Percentiles rank a stretch among this genome's conserved stretches.
Conservation (phyloP, 2,888 invertebrate species). For the Ochropacha duplaris region DNA sequence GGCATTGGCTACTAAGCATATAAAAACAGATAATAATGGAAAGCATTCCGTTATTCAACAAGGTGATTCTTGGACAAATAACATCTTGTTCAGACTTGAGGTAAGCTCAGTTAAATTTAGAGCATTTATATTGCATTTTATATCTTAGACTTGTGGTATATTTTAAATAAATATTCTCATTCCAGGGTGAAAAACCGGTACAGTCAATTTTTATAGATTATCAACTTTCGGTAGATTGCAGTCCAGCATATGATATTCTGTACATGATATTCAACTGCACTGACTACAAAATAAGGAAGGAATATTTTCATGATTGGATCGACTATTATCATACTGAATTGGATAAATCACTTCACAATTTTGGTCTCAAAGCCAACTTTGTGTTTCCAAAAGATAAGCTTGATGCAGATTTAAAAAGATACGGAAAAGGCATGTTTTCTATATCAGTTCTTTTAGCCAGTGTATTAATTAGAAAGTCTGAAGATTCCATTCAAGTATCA, state of each 20-base stretch:
- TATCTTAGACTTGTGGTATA: no score
- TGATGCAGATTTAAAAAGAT: conserved; percentile 38
- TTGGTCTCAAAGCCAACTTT: conserved; percentile 31
- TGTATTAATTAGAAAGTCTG: conserved; percentile 24
- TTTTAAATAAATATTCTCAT: conserved; percentile 9
- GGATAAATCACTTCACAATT: conserved; percentile 30
- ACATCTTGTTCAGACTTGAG: conserved; percentile 46
- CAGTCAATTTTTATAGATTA: conserved; percentile 49
- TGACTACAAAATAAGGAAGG: conserved; percentile 33
- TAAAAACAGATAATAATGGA: conserved; percentile 22
- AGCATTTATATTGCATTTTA: no score
- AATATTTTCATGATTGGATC: conserved; percentile 32
- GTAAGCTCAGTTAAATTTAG: conserved; percentile 21
- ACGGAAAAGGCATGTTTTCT: conserved; percentile 28
- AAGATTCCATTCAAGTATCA: conserved; percentile 25
- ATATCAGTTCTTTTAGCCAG: conserved; percentile 22
- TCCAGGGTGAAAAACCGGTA: conserved; percentile 34
- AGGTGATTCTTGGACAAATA: conserved; percentile 57
- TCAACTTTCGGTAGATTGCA: conserved; percentile 37
- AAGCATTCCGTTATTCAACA: conserved; percentile 45
- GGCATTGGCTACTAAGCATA: conserved; percentile 12
- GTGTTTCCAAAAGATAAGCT: conserved; percentile 40
- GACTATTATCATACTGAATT: conserved; percentile 33
- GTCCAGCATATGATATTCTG: conserved; percentile 40
- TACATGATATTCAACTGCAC: conserved; percentile 49